Base-by-base conservation (phyloP, 2,797 vertebrate genomes). In the Ispidina picta region DNA sequence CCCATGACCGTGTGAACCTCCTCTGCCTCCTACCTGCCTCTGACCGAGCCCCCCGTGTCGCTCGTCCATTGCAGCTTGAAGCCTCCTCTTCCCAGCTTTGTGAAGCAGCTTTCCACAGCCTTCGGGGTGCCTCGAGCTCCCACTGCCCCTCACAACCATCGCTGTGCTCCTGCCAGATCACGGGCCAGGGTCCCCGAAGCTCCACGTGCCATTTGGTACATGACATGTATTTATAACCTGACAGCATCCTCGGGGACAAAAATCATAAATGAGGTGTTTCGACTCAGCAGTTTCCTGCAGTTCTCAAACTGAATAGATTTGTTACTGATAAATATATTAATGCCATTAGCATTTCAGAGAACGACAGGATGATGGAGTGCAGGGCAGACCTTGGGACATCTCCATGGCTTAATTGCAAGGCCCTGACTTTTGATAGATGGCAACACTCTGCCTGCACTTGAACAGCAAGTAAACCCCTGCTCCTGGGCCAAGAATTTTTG, bases 251-350 rank as follows among this genome's bases (percentile, higher is more conserved):
- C 2, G 0, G 88, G 73, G 76, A 72, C 1, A 2, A 37, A 29
- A 35, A 26, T 44, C 48, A 69, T 43, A 76, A 89, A 83, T 13
- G 80, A 86, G 88, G 41, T 75, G 91, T 41, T 81, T 66, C 31
- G 0, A 59, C 63, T 89, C 91, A 81, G 88, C 80, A 41, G 66
- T 56, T 93, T 76, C 78, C 92, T 66, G 52, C 73, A 66, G 83
- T 82, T 89, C 89, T 83, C 83, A 66, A 72, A 75, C 44, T 48
- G 58, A 46, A 82, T 73, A 84, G 76, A 88, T 89, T 83, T 75
- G 73, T 89, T 92, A 75, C 74, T 83, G 88, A 92, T 92, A 91
- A 92, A 83, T 83, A 83, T 23, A 62, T 80, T 86, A 89, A 93
- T 73, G 71, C 29, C 64, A 78, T 88, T 76, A 83, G 63, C 80